Conservation (phyloP, 1,140 invertebrate species). For the Drosophila albomicans region DNA sequence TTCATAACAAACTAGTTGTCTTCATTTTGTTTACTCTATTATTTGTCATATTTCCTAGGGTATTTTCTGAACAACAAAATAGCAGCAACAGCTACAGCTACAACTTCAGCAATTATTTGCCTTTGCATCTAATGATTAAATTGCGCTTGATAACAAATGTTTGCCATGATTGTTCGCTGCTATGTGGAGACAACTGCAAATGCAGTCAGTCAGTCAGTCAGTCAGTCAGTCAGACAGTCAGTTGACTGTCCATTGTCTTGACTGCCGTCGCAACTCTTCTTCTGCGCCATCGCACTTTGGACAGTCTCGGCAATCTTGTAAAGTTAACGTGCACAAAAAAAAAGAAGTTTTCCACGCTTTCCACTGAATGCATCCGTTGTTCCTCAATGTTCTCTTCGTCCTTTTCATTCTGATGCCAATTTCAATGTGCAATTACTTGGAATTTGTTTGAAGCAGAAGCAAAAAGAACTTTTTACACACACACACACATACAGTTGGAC, state of each 20-base stretch:
- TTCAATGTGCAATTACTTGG: conserved; percentile 79
- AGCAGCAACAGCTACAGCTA: conserved; percentile 22
- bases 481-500: conserved; percentile 27
- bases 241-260: neutral
- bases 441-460: conserved; percentile 76
- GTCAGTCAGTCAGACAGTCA: no score
- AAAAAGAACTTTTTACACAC: conserved; percentile 53
- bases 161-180: conserved; percentile 36
- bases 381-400: neutral
- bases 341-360: neutral
- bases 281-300: neutral
- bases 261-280: neutral
- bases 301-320: conserved; percentile 6
- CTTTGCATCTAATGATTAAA: conserved; percentile 70
- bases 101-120: conserved; percentile 13
- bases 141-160: conserved; percentile 58
- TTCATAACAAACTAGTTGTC: no score
- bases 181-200: conserved; percentile 5
- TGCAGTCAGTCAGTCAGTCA: neutral
- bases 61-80: neutral
- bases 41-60: neutral
- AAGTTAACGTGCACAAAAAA: conserved; percentile 28
- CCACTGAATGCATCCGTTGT: neutral
- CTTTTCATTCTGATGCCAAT: conserved; percentile 34
- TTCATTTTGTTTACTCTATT: no score